Evolutionary conservation across 2,888 invertebrate species (phyloP).

Genomic region (Eurytoma adleriae): DNA sequence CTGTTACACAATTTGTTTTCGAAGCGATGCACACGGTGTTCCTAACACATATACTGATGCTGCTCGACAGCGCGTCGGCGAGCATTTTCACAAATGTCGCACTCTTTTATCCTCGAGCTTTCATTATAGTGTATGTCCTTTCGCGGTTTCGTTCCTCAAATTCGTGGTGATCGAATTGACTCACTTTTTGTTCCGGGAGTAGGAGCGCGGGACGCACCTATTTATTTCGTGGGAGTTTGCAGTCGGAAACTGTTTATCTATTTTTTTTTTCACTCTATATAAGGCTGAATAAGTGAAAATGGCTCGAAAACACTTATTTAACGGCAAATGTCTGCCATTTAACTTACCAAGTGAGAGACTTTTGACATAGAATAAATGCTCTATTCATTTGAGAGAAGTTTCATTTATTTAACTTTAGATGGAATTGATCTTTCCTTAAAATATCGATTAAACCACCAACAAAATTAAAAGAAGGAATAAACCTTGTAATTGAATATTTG

Average conservation of each 20-base stretch:
- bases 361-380: background rate
- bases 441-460: background rate
- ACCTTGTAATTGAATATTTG: background rate
- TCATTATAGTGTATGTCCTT: background rate
- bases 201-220: conserved; percentile 64
- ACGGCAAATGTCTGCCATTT: background rate
- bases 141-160: conserved; percentile 55
- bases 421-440: background rate
- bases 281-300: background rate
- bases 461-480: background rate
- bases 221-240: conserved; percentile 66
- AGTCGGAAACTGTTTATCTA: conserved; percentile 62
- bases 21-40: conserved; percentile 19
- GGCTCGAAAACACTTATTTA: background rate
- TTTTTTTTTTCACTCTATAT: background rate
- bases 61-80: background rate
- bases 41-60: background rate
- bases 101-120: background rate
- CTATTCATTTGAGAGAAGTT: no score
- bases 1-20: conserved; percentile 10
- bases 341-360: no score
- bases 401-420: no score
- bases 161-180: conserved; percentile 72
- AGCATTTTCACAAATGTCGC: conserved; percentile 12
- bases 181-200: conserved; percentile 75